Percentiles rank a stretch among this genome's conserved stretches.
These are phyloP conservation scores for Catocala fraxini DNA, from an alignment of 2,888 invertebrate genomes.

Conservation along the genomic window DNA sequence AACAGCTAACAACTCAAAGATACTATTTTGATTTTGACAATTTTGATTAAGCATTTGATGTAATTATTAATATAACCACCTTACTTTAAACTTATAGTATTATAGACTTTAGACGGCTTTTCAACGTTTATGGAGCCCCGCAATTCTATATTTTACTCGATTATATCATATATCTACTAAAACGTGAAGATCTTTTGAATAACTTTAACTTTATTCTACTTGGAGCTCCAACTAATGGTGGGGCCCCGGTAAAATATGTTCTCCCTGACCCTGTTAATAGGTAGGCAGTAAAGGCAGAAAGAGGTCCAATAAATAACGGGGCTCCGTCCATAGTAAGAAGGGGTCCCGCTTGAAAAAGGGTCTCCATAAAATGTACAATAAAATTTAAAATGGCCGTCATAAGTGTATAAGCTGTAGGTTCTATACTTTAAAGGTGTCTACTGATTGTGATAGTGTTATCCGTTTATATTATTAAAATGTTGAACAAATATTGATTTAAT, in stretches of 20 bases:
- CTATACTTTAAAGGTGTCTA: conserved; percentile 24
- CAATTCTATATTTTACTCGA: no score
- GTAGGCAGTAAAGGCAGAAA: no score
- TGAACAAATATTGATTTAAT: conserved; percentile 42
- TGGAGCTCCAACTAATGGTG: no score
- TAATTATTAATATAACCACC: neutral
- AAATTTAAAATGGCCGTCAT: neutral
- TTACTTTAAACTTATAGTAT: conserved; percentile 2
- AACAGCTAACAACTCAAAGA: neutral
- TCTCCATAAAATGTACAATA: no score
- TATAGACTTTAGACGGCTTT: neutral
- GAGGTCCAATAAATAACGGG: no score
- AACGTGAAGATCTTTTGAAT: no score
- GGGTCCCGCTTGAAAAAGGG: no score
- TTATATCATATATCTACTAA: no score
- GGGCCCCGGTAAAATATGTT: no score
- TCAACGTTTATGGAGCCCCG: neutral
- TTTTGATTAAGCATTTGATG: conserved; percentile 9
- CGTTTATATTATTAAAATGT: conserved; percentile 29
- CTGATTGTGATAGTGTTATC: conserved; percentile 42
- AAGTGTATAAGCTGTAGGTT: conserved; percentile 5
- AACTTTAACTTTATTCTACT: no score
- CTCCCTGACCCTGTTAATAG: no score
- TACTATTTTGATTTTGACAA: conserved; percentile 4
- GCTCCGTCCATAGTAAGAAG: no score